These are phyloP conservation scores for Gavialis gangeticus DNA, from an alignment of 2,113 vertebrate genomes.

Conservation along the genomic window DNA sequence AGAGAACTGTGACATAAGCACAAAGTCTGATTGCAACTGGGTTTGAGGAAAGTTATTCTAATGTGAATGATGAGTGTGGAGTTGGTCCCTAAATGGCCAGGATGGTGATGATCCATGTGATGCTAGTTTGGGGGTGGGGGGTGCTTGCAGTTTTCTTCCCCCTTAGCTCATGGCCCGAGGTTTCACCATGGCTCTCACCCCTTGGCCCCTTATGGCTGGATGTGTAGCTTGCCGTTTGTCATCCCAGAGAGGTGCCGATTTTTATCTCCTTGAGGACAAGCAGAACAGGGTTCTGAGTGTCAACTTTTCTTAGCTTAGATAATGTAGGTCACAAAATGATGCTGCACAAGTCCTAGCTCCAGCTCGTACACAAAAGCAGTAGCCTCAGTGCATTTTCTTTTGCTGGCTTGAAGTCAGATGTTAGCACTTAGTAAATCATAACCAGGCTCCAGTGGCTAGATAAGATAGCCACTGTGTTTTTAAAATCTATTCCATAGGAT, in stretches of 20 bases:
- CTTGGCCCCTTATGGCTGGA: accelerated
- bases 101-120: too few species aligned
- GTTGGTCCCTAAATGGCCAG: too few species aligned
- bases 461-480: background rate
- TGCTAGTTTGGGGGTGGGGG: too few species aligned
- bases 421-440: constrained; percentile 22
- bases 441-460: background rate
- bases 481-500: background rate
- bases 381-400: background rate
- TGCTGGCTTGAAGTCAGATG: background rate
- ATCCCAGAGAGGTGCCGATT: background rate
- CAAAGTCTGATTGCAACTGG: too few species aligned
- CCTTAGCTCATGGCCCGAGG: background rate
- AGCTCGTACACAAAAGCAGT: background rate
- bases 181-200: background rate
- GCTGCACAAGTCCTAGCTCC: background rate
- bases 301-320: background rate
- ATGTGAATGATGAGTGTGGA: too few species aligned
- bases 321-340: background rate
- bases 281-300: background rate
- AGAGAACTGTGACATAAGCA: too few species aligned
- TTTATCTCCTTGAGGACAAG: background rate
- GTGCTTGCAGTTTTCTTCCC: background rate
- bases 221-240: too few species aligned
- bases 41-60: too few species aligned